Percentiles rank a stretch among this genome's conserved stretches.
phyloP scores from a whole-genome alignment of 2,888 invertebrate species.

The Caenorhabditis panamensis region DNA sequence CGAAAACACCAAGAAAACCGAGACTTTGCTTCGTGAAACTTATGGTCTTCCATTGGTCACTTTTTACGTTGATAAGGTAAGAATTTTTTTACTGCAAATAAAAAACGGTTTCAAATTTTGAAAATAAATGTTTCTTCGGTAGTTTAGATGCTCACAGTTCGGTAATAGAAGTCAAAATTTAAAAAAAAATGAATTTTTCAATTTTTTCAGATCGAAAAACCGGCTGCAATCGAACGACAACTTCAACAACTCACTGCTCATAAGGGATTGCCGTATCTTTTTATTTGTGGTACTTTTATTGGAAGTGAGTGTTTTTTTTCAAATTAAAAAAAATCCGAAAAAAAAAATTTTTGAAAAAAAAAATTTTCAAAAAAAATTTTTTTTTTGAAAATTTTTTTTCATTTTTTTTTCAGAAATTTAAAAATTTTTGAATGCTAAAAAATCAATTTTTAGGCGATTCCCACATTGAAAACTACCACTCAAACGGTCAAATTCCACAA shows the following conservation, averaged over 20 bases:
- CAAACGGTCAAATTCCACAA: slow-evolving; percentile 79
- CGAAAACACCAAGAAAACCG: slow-evolving; percentile 65
- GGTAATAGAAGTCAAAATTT: no score
- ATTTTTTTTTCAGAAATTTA: background rate
- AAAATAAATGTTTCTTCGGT: no score
- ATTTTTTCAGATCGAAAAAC: slow-evolving; percentile 72
- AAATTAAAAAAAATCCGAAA: background rate
- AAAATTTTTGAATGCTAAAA: background rate
- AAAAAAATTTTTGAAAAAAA: background rate
- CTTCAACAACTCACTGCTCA: slow-evolving; percentile 79
- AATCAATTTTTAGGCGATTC: slow-evolving; percentile 70
- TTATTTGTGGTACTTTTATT: slow-evolving; percentile 81
- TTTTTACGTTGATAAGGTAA: slow-evolving; percentile 80
- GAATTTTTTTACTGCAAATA: no score
- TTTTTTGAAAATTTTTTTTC: background rate
- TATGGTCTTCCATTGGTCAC: slow-evolving; percentile 80
- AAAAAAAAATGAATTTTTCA: background rate
- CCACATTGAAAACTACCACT: slow-evolving; percentile 80
- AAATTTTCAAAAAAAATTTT: background rate
- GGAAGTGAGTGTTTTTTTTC: slow-evolving; percentile 80
- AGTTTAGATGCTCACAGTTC: no score
- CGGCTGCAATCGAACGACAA: slow-evolving; percentile 74
- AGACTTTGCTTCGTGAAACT: slow-evolving; percentile 74
- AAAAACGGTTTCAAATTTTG: no score
- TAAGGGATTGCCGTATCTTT: slow-evolving; percentile 79